phyloP scores from a whole-genome alignment of 2,113 vertebrate species.

The Notechis scutatus region DNA sequence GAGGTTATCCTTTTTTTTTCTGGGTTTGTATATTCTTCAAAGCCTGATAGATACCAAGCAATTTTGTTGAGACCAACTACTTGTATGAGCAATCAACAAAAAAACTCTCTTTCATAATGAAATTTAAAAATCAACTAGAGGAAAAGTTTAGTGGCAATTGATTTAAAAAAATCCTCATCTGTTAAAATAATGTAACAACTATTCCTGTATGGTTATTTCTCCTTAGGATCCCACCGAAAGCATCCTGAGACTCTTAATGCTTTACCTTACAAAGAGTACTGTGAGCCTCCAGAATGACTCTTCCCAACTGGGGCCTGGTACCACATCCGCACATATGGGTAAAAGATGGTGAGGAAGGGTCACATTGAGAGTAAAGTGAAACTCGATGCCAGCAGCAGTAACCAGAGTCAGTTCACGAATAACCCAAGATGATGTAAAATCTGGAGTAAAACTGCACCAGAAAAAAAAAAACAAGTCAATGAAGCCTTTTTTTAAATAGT shows the following conservation, averaged over 20 bases:
- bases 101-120: not conserved
- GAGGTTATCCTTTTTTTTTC: not conserved
- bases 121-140: not conserved
- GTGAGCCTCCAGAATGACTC: slow-evolving; percentile 93
- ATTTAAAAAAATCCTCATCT: not conserved
- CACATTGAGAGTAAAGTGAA: slow-evolving; percentile 92
- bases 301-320: slow-evolving; percentile 97
- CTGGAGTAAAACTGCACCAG: slow-evolving; percentile 87
- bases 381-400: slow-evolving; percentile 82
- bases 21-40: not conserved
- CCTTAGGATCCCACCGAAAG: not conserved
- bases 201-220: not conserved
- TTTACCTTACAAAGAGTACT: slow-evolving; percentile 89
- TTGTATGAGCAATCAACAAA: not conserved
- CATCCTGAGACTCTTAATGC: not conserved
- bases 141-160: not conserved
- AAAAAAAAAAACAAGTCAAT: not conserved
- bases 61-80: too few species aligned
- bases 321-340: slow-evolving; percentile 90
- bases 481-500: not conserved
- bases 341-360: slow-evolving; percentile 95
- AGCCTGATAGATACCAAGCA: not conserved
- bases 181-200: not conserved
- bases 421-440: slow-evolving; percentile 97
- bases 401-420: slow-evolving; percentile 90